Conservation (phyloP, 92 coral and sea anemone genomes). For the Heliopora coerulea region DNA sequence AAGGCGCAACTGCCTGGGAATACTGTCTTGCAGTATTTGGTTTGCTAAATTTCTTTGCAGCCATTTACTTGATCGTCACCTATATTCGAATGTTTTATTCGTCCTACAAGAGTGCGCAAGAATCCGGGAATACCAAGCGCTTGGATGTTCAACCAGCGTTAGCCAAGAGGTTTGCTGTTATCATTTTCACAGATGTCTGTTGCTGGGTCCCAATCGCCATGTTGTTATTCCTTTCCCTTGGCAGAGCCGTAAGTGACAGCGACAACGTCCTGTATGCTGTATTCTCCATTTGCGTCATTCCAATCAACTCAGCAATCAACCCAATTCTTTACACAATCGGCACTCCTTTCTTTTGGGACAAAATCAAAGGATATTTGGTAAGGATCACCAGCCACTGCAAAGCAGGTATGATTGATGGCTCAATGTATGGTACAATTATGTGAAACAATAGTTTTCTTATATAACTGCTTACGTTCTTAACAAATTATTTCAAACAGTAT, state of each 20-base stretch:
- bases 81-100: slow-evolving; percentile 23
- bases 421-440: no score
- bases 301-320: slow-evolving; percentile 40
- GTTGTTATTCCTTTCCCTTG: slow-evolving; percentile 19
- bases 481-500: no score
- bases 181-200: slow-evolving; percentile 26
- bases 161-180: slow-evolving; percentile 43
- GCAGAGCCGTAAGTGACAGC: slow-evolving; percentile 2
- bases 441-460: no score
- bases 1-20: slow-evolving; percentile 13
- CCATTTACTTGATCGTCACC: slow-evolving; percentile 8
- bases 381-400: no score
- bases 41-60: slow-evolving; percentile 8
- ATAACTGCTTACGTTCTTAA: no score
- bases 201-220: slow-evolving; percentile 41
- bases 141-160: slow-evolving; percentile 28
- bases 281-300: slow-evolving; percentile 24
- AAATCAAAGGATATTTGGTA: not conserved
- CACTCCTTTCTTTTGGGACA: slow-evolving; percentile 20
- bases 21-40: slow-evolving; percentile 24
- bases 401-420: no score
- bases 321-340: slow-evolving; percentile 37
- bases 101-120: slow-evolving; percentile 19
- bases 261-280: slow-evolving; percentile 7
- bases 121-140: slow-evolving; percentile 10